Percentiles rank a stretch among this genome's conserved stretches.
Conservation (phyloP, 2,113 vertebrate species). For the Chamaea fasciata region DNA sequence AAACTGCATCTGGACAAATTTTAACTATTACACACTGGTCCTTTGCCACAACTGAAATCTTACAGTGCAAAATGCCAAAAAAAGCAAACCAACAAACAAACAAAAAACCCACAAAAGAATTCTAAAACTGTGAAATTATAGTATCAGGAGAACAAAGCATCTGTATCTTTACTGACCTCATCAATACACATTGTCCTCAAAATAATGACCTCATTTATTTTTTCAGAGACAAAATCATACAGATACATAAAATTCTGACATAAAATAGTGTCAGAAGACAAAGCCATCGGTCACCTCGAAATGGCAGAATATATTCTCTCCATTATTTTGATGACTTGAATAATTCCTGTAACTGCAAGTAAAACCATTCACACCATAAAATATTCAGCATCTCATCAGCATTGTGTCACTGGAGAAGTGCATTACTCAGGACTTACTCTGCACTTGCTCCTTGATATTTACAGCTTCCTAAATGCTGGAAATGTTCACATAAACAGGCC, state of each 20-base stretch:
- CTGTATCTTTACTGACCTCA: background rate
- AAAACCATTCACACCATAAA: background rate
- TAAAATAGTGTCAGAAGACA: background rate
- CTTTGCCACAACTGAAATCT: background rate
- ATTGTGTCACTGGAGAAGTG: background rate
- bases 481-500: background rate
- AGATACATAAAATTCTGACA: background rate
- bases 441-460: background rate
- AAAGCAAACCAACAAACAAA: background rate
- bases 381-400: background rate
- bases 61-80: background rate
- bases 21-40: background rate
- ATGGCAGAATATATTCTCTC: background rate
- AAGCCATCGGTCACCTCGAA: background rate
- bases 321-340: background rate
- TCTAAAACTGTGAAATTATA: background rate
- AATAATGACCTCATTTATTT: background rate
- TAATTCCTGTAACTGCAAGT: background rate
- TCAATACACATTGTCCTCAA: background rate
- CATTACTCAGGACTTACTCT: background rate
- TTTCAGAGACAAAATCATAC: conserved; percentile 31
- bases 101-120: background rate
- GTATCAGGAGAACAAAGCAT: background rate
- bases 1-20: background rate
- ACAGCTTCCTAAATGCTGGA: background rate